Evolutionary conservation across 2,888 invertebrate species (phyloP), one percentile per base, ranked within the genome.

Genomic region (Copidosoma aretas): DNA sequence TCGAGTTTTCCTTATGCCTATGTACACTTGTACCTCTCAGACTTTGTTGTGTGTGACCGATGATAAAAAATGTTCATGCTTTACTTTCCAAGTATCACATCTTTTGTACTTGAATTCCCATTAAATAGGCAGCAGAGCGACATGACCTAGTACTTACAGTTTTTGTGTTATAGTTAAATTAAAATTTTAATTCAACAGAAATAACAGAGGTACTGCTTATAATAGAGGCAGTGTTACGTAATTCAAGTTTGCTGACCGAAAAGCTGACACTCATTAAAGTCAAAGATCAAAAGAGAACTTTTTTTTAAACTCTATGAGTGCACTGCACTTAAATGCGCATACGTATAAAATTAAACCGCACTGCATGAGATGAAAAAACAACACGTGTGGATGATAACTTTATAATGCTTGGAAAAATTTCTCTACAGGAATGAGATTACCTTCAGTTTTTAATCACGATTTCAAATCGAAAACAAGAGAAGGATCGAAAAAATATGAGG

Each of bases 371-470:
- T 51, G 56, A 67, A 61, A 66, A 59, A 67, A 15, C 4, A 63
- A 19, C 56, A 43, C 32, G 8, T 32, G 8, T 32, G 8, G 4
- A 32, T 32, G 8, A 46, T 12, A 46, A 3, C 32, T 8, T 46
- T 46, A 15, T 8, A 12, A 46, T 14, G 43, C 43, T 46, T 46
- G 14, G 3, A 32, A 15, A 2, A 12, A 46, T 17, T 62, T 68
- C 65, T 62, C 68, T 71, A 57, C 64, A 71, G 65, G 62, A 32
- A 62, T 71, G 52, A 58, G 39, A 53, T 68, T 67, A 64, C 43
- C 68, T 49, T n/a, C 56, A 32, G 67, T 51, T 41, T 24, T 12
- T 17, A 49, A 69, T 65, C 62, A 58, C 32, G 41, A 60, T 22
- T 54, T 56, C 22, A 59, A 15, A 58, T 46, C 56, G 51, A 41